These are phyloP conservation scores for Chiloscyllium punctatum DNA, from an alignment of 2,797 vertebrate genomes.

Conservation along the genomic window DNA sequence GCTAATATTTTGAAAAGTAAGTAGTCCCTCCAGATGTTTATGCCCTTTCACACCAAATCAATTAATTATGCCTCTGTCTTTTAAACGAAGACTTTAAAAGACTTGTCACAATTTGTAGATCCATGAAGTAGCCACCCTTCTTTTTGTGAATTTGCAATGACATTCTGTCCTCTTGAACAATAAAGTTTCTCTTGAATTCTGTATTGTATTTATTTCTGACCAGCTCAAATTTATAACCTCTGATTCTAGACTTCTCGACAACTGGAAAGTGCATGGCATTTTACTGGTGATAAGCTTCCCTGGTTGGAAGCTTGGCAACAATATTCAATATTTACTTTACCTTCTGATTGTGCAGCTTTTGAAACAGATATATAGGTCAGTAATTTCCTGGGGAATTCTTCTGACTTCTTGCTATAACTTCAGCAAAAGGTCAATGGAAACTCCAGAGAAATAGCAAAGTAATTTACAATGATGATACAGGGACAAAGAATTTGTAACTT, in stretches of 20 bases:
- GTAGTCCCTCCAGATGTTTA: too few species aligned
- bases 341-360: background rate
- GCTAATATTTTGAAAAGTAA: too few species aligned
- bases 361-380: background rate
- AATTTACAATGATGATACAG: background rate
- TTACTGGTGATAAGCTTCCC: background rate
- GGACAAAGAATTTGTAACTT: background rate
- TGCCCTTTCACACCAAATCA: too few species aligned
- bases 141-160: too few species aligned
- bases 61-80: too few species aligned
- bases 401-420: background rate
- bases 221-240: background rate
- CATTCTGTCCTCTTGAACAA: background rate
- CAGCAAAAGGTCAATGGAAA: background rate
- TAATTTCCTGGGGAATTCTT: background rate
- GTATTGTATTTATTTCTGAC: background rate
- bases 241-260: background rate
- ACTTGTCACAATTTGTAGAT: too few species aligned
- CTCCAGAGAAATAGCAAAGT: background rate
- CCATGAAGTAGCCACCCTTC: too few species aligned
- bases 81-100: too few species aligned
- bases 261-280: background rate
- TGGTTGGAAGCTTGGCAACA: background rate
- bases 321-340: background rate
- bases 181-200: background rate